These are phyloP conservation scores for Phyllotreta striolata DNA, from an alignment of 2,888 invertebrate species.

Conservation along the genomic window DNA sequence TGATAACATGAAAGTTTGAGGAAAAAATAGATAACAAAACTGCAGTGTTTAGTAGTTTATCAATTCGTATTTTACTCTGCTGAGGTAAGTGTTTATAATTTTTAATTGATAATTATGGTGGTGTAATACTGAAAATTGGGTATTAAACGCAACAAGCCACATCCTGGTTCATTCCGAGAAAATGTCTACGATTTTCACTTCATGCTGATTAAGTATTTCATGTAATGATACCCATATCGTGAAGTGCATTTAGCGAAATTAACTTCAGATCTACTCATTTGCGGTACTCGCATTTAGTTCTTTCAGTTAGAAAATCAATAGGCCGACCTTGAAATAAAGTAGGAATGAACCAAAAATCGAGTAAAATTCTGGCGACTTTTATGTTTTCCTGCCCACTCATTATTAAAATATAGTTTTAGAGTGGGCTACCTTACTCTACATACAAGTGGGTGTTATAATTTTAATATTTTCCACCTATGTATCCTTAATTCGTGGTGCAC, in stretches of 20 bases:
- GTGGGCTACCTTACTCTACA: slow-evolving; percentile 29
- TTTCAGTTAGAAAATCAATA: slow-evolving; percentile 35
- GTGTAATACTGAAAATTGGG: not conserved
- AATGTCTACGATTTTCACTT: slow-evolving; percentile 19
- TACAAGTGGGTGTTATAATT: slow-evolving; percentile 34
- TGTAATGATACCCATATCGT: too few relatives aligned
- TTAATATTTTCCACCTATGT: slow-evolving; percentile 26
- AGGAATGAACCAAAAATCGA: slow-evolving; percentile 30
- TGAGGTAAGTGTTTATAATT: slow-evolving; percentile 10
- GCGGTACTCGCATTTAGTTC: slow-evolving; percentile 6
- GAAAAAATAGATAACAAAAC: slow-evolving; percentile 12
- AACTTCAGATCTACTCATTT: slow-evolving; percentile 11
- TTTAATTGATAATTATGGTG: not conserved
- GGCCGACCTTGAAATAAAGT: slow-evolving; percentile 37
- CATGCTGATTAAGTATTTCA: slow-evolving; percentile 1
- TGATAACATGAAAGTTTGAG: slow-evolving; percentile 16
- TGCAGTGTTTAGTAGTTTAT: slow-evolving; percentile 21
- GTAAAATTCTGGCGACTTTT: slow-evolving; percentile 37
- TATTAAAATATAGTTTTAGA: slow-evolving; percentile 39
- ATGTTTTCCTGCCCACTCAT: slow-evolving; percentile 37
- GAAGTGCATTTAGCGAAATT: slow-evolving; percentile 8
- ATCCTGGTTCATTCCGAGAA: slow-evolving; percentile 8
- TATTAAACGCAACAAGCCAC: not conserved
- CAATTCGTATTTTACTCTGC: slow-evolving; percentile 14
- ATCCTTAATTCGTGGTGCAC: not conserved